Percentiles rank a stretch among this genome's conserved stretches.
These are phyloP conservation scores for Drosophila simulans DNA, from an alignment of 1,140 invertebrate species.

Conservation along the genomic window DNA sequence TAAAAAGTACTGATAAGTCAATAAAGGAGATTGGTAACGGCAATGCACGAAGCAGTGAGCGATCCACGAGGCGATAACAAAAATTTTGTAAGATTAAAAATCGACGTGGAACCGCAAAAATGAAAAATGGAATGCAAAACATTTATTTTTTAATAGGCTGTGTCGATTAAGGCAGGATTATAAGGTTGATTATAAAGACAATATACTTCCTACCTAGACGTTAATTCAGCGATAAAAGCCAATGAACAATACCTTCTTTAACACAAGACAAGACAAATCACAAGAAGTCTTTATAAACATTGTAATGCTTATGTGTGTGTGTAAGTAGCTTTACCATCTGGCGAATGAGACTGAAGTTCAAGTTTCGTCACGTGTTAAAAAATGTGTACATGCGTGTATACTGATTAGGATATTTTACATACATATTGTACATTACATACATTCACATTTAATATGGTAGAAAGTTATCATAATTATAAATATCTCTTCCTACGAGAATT, in stretches of 20 bases:
- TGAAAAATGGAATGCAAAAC: slow-evolving; percentile 21
- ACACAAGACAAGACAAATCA: neutral
- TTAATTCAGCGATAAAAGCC: neutral
- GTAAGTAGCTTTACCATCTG: too few species aligned
- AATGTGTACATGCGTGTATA: too few species aligned
- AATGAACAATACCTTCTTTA: slow-evolving; percentile 6
- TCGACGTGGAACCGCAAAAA: slow-evolving; percentile 12
- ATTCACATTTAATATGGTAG: too few species aligned
- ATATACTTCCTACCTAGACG: neutral
- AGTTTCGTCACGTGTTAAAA: neutral
- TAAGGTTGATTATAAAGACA: neutral
- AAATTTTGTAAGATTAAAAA: slow-evolving; percentile 16
- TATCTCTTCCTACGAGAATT: too few species aligned
- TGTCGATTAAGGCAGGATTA: neutral
- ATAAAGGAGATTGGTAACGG: slow-evolving; percentile 13
- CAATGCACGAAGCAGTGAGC: slow-evolving; percentile 28
- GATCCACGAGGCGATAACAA: slow-evolving; percentile 38
- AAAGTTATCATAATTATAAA: too few species aligned
- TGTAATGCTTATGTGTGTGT: neutral
- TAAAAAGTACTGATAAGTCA: slow-evolving; percentile 23
- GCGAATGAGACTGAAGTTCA: too few species aligned
- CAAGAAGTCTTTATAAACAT: neutral
- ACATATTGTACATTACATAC: too few species aligned
- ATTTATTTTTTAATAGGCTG: too few species aligned
- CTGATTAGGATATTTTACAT: too few species aligned